Conservation (phyloP, 1,140 invertebrate species). For the Rhyacophila brunnea region DNA sequence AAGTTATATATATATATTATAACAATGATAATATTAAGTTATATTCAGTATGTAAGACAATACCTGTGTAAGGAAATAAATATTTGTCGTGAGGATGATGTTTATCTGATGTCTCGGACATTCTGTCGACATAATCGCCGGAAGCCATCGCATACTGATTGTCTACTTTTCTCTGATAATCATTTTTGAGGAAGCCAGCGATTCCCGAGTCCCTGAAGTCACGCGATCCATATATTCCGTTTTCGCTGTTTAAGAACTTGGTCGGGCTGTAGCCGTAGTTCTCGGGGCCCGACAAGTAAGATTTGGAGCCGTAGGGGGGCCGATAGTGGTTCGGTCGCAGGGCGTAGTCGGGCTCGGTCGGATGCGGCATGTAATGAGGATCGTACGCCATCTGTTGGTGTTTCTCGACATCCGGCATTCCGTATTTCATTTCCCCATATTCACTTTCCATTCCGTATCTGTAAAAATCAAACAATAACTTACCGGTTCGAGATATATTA, state of each 20-base stretch:
- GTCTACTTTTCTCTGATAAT: slow-evolving; percentile 54
- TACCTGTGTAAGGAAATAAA: slow-evolving; percentile 71
- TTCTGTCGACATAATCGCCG: slow-evolving; percentile 56
- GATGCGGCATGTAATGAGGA: slow-evolving; percentile 48
- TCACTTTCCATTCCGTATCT: slow-evolving; percentile 50
- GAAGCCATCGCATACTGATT: slow-evolving; percentile 43
- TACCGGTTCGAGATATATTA: too few relatives aligned
- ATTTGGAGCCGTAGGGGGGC: slow-evolving; percentile 49
- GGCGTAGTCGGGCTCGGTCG: slow-evolving; percentile 45
- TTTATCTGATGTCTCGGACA: slow-evolving; percentile 72
- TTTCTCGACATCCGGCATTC: slow-evolving; percentile 44
- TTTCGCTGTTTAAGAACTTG: slow-evolving; percentile 47
- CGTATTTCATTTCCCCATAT: slow-evolving; percentile 49
- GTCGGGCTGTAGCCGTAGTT: slow-evolving; percentile 53
- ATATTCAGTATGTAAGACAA: slow-evolving; percentile 39
- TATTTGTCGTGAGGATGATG: slow-evolving; percentile 74
- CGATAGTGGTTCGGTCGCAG: slow-evolving; percentile 35
- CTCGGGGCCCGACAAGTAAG: slow-evolving; percentile 47
- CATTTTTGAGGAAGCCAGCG: slow-evolving; percentile 51
- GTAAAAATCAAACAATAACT: slow-evolving; percentile 23
- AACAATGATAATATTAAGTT: not conserved
- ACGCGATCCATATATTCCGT: slow-evolving; percentile 54
- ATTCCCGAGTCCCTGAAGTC: slow-evolving; percentile 58
- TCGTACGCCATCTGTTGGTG: slow-evolving; percentile 50
- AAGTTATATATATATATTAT: too few relatives aligned